Evolutionary conservation across 2,797 vertebrate genomes (phyloP).

Genomic region (Artibeus lituratus): DNA sequence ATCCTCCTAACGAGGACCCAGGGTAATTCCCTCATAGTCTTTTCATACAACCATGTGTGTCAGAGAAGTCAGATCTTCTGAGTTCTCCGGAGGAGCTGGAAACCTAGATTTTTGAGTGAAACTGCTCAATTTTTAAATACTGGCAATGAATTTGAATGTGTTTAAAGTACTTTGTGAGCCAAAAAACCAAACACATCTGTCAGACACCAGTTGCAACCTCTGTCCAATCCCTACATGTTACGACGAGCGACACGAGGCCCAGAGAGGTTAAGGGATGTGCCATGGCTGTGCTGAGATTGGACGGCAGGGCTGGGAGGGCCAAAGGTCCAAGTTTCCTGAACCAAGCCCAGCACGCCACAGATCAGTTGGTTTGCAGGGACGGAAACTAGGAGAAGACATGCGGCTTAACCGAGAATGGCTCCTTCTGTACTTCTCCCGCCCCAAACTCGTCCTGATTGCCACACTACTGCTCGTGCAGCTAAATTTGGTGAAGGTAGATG

Average conservation of each 20-base stretch:
- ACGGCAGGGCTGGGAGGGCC: not conserved
- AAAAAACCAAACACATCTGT: slow-evolving; percentile 48
- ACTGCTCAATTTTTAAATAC: slow-evolving; percentile 33
- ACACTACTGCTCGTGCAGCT: not conserved
- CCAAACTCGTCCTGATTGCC: not conserved
- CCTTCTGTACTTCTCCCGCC: not conserved
- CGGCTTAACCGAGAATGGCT: not conserved
- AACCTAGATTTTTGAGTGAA: not conserved
- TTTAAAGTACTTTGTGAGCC: slow-evolving; percentile 41
- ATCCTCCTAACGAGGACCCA: not conserved
- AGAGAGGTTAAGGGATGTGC: not conserved
- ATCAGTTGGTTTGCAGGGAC: not conserved
- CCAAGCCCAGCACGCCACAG: not conserved
- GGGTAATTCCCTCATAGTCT: not conserved
- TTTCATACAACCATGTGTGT: not conserved
- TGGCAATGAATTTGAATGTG: slow-evolving; percentile 5
- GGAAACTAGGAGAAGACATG: not conserved
- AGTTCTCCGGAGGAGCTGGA: not conserved
- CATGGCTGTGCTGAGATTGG: not conserved
- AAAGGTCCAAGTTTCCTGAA: not conserved
- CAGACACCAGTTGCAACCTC: not conserved
- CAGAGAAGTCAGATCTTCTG: not conserved
- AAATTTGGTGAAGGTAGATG: not conserved
- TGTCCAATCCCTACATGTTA: not conserved
- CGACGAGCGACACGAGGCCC: not conserved